phyloP scores from a whole-genome alignment of 1,140 invertebrate species.

The Lepidurus couesii region DNA sequence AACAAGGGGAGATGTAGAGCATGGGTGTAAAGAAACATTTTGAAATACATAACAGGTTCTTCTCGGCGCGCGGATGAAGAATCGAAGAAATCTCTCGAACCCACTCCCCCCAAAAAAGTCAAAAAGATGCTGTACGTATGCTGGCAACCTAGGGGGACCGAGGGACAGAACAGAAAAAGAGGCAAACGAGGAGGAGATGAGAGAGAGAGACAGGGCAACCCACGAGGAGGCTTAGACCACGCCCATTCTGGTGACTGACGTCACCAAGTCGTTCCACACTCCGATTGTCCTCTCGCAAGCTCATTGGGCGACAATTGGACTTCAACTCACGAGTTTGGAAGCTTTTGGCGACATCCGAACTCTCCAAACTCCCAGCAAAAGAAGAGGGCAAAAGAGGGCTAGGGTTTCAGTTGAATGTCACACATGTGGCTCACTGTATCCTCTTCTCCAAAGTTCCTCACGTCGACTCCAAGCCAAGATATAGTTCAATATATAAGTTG shows the following conservation, averaged over 20 bases:
- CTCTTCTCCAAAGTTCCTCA: not conserved
- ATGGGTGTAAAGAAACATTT: too few relatives aligned
- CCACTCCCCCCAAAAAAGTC: too few relatives aligned
- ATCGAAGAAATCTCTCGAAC: too few relatives aligned
- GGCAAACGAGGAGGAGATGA: not conserved
- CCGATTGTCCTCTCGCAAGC: constrained; percentile 1
- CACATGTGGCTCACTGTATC: not conserved
- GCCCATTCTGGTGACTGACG: not conserved
- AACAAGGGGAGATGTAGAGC: too few relatives aligned
- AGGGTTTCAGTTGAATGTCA: constrained; percentile 11
- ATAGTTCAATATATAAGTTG: too few relatives aligned
- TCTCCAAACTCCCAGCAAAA: not conserved
- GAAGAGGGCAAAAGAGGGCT: not conserved
- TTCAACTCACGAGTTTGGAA: not conserved
- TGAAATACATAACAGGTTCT: too few relatives aligned
- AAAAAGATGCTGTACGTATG: too few relatives aligned
- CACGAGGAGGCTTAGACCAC: not conserved
- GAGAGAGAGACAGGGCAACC: not conserved
- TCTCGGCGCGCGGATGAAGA: too few relatives aligned
- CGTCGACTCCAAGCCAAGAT: not conserved
- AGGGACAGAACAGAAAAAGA: not conserved
- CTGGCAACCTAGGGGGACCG: too few relatives aligned
- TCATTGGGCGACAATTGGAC: constrained; percentile 21
- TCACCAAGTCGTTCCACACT: not conserved
- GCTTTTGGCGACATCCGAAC: constrained; percentile 1